A percentile compares a stretch with the other conserved stretches of the same genome.
Evolutionary conservation across 2,888 invertebrate species (phyloP).

Genomic region (Plebejus argus): DNA sequence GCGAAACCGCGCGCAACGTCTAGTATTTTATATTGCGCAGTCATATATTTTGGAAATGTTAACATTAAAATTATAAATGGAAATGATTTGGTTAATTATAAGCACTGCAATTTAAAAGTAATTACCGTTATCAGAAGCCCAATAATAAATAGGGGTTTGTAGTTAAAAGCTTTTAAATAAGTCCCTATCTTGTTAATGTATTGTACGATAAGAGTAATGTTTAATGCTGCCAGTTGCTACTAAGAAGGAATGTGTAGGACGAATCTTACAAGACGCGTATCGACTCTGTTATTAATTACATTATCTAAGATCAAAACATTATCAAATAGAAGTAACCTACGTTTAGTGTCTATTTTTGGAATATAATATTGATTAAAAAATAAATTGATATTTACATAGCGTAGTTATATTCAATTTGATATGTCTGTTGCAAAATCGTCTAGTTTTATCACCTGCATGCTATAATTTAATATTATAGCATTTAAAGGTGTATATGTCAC

Average conservation of each 20-base stretch:
- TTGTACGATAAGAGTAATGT: slow-evolving; percentile 29
- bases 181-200: slow-evolving; percentile 29
- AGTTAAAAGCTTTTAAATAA: slow-evolving; percentile 31
- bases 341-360: not conserved
- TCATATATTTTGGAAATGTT: slow-evolving; percentile 1
- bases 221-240: slow-evolving; percentile 27
- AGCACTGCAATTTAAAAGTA: slow-evolving; percentile 18
- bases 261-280: slow-evolving; percentile 3
- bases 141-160: slow-evolving; percentile 30
- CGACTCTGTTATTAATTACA: not conserved
- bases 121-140: slow-evolving; percentile 1
- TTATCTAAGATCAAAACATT: not conserved
- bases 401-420: too few species aligned
- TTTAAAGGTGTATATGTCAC: too few species aligned
- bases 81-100: slow-evolving; percentile 23
- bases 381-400: too few species aligned
- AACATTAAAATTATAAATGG: not conserved
- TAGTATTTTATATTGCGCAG: not conserved
- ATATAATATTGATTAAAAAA: not conserved
- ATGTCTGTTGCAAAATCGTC: not conserved
- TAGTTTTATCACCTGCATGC: not conserved
- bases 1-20: not conserved
- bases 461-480: not conserved
- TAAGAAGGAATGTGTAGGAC: slow-evolving; percentile 30
- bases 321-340: not conserved